Evolutionary conservation across 2,888 invertebrate species (phyloP).

Genomic region (Acrobeloides nanus): DNA sequence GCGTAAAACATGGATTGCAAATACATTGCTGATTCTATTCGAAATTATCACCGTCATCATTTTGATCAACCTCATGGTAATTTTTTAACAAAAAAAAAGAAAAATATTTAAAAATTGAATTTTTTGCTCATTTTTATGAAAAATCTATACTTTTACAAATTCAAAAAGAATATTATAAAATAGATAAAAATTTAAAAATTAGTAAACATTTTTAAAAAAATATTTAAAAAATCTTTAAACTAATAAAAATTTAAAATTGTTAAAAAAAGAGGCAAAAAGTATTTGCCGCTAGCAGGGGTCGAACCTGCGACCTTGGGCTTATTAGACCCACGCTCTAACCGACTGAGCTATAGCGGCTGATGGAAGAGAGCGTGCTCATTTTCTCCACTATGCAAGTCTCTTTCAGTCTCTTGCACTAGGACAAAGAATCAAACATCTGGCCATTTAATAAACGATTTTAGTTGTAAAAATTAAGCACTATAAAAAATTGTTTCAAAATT

Average conservation of each 20-base stretch:
- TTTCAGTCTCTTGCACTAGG: too few relatives aligned
- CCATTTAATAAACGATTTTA: too few relatives aligned
- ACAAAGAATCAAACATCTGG: too few relatives aligned
- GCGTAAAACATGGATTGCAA: slow-evolving; percentile 44
- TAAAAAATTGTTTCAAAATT: too few relatives aligned
- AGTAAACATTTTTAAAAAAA: neutral
- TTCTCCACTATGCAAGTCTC: too few relatives aligned
- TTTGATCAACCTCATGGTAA: slow-evolving; percentile 48
- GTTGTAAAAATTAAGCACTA: too few relatives aligned
- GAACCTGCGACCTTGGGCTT: slow-evolving; percentile 53
- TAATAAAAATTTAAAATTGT: neutral
- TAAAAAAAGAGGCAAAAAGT: slow-evolving; percentile 16
- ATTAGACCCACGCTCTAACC: slow-evolving; percentile 54
- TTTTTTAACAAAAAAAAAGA: too few relatives aligned
- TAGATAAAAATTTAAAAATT: neutral
- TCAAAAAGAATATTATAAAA: neutral
- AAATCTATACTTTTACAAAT: slow-evolving; percentile 2
- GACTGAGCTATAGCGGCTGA: slow-evolving; percentile 53
- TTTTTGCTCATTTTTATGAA: slow-evolving; percentile 8
- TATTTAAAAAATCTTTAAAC: neutral
- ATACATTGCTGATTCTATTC: slow-evolving; percentile 44
- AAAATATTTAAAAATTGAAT: too few relatives aligned
- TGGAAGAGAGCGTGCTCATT: too few relatives aligned
- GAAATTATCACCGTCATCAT: slow-evolving; percentile 51
- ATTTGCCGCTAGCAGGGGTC: slow-evolving; percentile 52